These are phyloP conservation scores for Apantesis nais DNA, from an alignment of 2,888 invertebrate species.

Conservation along the genomic window DNA sequence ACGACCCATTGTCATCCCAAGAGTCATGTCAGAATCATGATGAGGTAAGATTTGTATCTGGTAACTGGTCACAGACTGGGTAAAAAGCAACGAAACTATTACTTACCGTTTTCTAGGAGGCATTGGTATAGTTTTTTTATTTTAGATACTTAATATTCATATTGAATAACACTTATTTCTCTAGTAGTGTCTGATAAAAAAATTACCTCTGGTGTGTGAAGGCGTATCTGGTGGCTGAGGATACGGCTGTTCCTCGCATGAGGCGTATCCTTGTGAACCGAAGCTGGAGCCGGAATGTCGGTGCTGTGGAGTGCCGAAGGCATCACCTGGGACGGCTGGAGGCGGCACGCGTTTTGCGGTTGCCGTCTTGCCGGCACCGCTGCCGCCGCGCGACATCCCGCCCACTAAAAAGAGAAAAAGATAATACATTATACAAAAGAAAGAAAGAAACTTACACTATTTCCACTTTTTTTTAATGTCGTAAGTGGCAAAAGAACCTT, in stretches of 20 bases:
- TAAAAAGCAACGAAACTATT: no score
- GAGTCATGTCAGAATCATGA: no score
- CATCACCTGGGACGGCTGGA: slow-evolving; percentile 93
- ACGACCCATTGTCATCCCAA: no score
- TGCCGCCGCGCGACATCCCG: slow-evolving; percentile 93
- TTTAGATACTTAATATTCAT: not conserved
- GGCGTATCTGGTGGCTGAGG: slow-evolving; percentile 87
- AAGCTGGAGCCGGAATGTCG: slow-evolving; percentile 93
- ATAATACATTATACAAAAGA: not conserved
- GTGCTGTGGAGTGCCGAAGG: slow-evolving; percentile 86
- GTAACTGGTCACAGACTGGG: no score
- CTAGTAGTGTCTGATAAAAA: not conserved
- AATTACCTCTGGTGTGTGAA: slow-evolving; percentile 84
- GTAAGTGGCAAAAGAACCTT: no score
- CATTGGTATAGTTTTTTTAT: no score
- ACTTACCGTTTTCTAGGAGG: no score
- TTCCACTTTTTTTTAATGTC: not conserved
- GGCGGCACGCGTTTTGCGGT: slow-evolving; percentile 97
- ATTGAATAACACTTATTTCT: not conserved
- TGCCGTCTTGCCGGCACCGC: slow-evolving; percentile 89
- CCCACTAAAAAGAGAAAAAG: slow-evolving; percentile 88
- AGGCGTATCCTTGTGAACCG: slow-evolving; percentile 91
- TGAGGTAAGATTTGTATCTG: no score
- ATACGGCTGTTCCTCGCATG: slow-evolving; percentile 90
- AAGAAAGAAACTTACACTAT: not conserved